Conservation (phyloP, 2,888 invertebrate genomes). For the Bellardia bayeri region DNA sequence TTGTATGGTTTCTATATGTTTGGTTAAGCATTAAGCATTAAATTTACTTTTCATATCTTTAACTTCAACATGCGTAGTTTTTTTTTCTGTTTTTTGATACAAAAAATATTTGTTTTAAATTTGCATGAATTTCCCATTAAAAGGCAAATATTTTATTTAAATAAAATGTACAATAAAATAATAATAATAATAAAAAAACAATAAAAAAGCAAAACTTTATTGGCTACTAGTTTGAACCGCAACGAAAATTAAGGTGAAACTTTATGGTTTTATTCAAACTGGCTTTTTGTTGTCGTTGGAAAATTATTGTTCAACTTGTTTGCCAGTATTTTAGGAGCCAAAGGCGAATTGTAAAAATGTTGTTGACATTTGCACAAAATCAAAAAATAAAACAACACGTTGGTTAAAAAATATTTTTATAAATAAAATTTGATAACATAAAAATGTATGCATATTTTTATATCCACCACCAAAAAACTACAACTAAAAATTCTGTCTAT, state of each 20-base stretch:
- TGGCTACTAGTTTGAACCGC: conserved; percentile 10
- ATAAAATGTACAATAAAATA: conserved; percentile 22
- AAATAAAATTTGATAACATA: no score
- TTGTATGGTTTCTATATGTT: no score
- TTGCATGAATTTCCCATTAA: conserved; percentile 24
- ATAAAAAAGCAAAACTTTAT: conserved; percentile 30
- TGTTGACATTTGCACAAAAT: no score
- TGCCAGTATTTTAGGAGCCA: background rate
- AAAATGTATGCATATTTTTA: no score
- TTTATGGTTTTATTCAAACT: background rate
- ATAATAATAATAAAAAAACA: background rate
- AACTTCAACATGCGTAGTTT: background rate
- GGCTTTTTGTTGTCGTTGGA: background rate
- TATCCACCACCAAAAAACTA: no score
- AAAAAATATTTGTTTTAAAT: conserved; percentile 29
- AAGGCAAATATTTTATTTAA: conserved; percentile 4
- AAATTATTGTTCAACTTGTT: background rate
- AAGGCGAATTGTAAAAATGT: background rate
- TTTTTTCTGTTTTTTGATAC: background rate
- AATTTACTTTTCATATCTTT: background rate
- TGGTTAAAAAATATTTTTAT: no score
- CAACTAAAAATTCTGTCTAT: no score
- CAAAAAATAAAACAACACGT: no score
- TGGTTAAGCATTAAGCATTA: background rate
- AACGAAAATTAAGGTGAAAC: conserved; percentile 18